These are phyloP conservation scores for Nycticryphes semicollaris DNA, from an alignment of 2,113 vertebrate genomes.

Conservation along the genomic window DNA sequence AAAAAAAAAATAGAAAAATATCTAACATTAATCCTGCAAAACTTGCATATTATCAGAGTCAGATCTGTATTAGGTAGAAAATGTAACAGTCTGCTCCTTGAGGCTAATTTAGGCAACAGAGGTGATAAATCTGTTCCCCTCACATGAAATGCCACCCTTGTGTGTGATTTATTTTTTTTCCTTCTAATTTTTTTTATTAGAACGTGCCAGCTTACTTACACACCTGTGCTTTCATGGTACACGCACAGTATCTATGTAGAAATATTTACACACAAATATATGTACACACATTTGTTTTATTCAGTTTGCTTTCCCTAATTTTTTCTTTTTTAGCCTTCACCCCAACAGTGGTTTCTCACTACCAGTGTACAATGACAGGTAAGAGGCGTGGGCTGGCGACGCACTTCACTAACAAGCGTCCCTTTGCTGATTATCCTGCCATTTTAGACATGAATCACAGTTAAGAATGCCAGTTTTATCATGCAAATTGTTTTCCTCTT, in stretches of 20 bases:
- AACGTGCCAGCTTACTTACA: slow-evolving; percentile 46
- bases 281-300: slow-evolving; percentile 66
- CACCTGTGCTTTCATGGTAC: slow-evolving; percentile 51
- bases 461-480: slow-evolving; percentile 51
- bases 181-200: background rate
- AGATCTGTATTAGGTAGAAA: slow-evolving; percentile 5
- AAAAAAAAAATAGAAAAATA: background rate
- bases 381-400: slow-evolving; percentile 57
- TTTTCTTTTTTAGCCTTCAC: slow-evolving; percentile 74
- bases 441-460: slow-evolving; percentile 65
- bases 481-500: slow-evolving; percentile 32
- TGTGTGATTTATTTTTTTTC: slow-evolving; percentile 20
- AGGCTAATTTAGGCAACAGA: background rate
- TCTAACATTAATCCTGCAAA: background rate
- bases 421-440: slow-evolving; percentile 72
- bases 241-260: slow-evolving; percentile 54
- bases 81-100: background rate
- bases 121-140: slow-evolving; percentile 36
- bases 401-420: slow-evolving; percentile 61
- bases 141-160: slow-evolving; percentile 26
- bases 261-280: slow-evolving; percentile 59
- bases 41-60: background rate
- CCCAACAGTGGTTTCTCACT: slow-evolving; percentile 72
- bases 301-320: slow-evolving; percentile 69
- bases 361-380: slow-evolving; percentile 74